Evolutionary conservation across 2,888 invertebrate species (phyloP), one percentile per base, ranked within the genome.

Genomic region (Torymus auratus): DNA sequence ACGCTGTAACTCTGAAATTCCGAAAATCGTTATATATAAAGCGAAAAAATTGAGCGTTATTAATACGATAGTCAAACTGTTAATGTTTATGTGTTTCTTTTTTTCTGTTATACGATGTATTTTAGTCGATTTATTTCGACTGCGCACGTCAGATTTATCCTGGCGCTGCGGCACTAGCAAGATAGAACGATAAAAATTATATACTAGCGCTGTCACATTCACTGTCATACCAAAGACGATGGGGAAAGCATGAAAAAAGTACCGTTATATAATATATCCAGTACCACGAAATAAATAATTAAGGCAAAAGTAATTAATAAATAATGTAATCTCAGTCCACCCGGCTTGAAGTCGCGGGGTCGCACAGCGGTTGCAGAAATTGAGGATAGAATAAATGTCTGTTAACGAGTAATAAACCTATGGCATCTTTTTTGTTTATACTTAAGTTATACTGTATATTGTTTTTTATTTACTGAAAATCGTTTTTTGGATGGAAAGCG

Each of bases 151-250:
- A 80, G 82, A 80, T 80, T 82, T 78, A 82, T 82, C 80, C 80
- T 82, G 82, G 65, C n/a, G 20, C 41, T 15, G 20, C 41, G 41
- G 41, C 7, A 41, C 41, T 7, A 41, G 41, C 5, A 7, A 41
- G 7, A 41, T 17, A 56, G 41, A 71, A 61, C 53, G 17, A 50
- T 61, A 28, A 65, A 65, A 67, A 65, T n/a, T 78, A 56, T 71
- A 71, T 71, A 78, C 7, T 5, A 20, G 70, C 70, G 70, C 71
- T 77, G 64, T 82, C 73, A 77, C 41, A 10, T 41, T 7, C 41
- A 41, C 65, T 67, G 67, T 80, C 80, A 80, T 82, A 82, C 82
- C 82, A 82, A 82, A 82, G 79, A 41, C 41, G 7, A 41, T 41
- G 41, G 41, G 41, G 1, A 80, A 74, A 80, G 72, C 12, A 69